These are phyloP conservation scores for Esperia sulphurella DNA, from an alignment of 2,888 invertebrate species.

Conservation along the genomic window DNA sequence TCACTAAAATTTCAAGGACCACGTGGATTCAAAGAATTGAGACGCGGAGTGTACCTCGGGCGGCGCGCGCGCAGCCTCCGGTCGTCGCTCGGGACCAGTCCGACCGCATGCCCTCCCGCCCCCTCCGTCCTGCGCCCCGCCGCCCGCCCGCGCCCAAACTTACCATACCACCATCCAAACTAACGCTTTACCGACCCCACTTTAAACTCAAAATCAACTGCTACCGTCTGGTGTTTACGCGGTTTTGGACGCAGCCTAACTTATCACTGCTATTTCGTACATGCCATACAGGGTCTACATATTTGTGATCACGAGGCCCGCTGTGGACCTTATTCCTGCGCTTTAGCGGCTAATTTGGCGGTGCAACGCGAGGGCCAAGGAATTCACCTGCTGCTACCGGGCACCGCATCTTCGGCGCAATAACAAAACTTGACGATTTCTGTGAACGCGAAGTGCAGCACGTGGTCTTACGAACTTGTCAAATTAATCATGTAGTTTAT, in stretches of 20 bases:
- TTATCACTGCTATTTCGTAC: slow-evolving; percentile 60
- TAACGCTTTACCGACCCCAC: slow-evolving; percentile 20
- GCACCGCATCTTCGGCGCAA: slow-evolving; percentile 21
- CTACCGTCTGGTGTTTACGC: slow-evolving; percentile 21
- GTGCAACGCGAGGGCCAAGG: slow-evolving; percentile 15
- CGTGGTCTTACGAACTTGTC: neutral
- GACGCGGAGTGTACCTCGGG: slow-evolving; percentile 46
- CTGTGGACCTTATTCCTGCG: slow-evolving; percentile 44
- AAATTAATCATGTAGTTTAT: too few relatives aligned
- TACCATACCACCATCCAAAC: slow-evolving; percentile 30
- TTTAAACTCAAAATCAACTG: slow-evolving; percentile 18
- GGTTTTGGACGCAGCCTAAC: slow-evolving; percentile 24
- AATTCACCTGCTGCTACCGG: slow-evolving; percentile 67
- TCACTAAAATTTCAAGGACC: too few relatives aligned
- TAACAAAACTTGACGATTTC: slow-evolving; percentile 7
- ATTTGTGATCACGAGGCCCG: slow-evolving; percentile 46
- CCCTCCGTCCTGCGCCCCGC: slow-evolving; percentile 34
- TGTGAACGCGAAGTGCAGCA: neutral
- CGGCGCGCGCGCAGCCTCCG: slow-evolving; percentile 73
- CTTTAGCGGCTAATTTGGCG: slow-evolving; percentile 37
- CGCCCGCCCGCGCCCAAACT: slow-evolving; percentile 48
- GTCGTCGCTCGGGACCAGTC: slow-evolving; percentile 77
- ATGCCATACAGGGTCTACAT: slow-evolving; percentile 67
- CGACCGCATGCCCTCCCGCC: slow-evolving; percentile 58
- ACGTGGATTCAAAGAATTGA: slow-evolving; percentile 52